Percentiles rank a stretch among this genome's conserved stretches.
These are phyloP conservation scores for Sebastes dallii DNA, from an alignment of 2,797 vertebrate species.

Conservation along the genomic window DNA sequence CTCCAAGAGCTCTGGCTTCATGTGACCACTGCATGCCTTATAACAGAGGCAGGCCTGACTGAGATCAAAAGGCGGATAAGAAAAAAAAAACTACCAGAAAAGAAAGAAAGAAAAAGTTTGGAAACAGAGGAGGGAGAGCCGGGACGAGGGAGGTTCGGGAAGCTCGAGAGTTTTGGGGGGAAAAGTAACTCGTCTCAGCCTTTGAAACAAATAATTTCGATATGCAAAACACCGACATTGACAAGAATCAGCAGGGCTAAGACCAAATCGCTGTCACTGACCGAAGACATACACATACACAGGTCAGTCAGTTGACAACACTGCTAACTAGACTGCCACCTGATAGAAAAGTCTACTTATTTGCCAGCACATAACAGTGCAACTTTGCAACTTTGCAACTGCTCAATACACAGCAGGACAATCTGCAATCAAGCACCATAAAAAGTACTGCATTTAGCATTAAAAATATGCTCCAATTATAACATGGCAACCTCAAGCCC, in stretches of 20 bases:
- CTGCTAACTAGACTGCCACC: background rate
- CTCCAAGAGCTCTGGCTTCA: slow-evolving; percentile 38
- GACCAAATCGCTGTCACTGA: background rate
- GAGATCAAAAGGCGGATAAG: slow-evolving; percentile 39
- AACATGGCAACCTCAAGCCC: no score
- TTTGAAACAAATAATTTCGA: slow-evolving; percentile 1
- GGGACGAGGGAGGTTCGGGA: background rate
- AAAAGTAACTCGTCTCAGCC: background rate
- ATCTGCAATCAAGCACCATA: background rate
- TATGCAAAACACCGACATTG: background rate
- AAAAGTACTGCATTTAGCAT: no score
- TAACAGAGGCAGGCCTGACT: slow-evolving; percentile 46
- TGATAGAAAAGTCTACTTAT: background rate
- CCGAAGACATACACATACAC: background rate
- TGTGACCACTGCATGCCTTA: slow-evolving; percentile 54
- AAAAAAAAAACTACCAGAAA: slow-evolving; percentile 10
- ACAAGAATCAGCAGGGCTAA: background rate
- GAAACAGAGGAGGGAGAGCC: background rate
- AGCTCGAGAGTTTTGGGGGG: background rate
- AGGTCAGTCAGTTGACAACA: background rate
- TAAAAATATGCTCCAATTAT: no score
- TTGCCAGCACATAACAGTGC: background rate
- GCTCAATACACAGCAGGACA: background rate
- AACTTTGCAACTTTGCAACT: background rate
- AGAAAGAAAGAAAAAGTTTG: background rate